These are phyloP conservation scores for Drosophila saltans DNA, from an alignment of 1,140 invertebrate species.

Conservation along the genomic window DNA sequence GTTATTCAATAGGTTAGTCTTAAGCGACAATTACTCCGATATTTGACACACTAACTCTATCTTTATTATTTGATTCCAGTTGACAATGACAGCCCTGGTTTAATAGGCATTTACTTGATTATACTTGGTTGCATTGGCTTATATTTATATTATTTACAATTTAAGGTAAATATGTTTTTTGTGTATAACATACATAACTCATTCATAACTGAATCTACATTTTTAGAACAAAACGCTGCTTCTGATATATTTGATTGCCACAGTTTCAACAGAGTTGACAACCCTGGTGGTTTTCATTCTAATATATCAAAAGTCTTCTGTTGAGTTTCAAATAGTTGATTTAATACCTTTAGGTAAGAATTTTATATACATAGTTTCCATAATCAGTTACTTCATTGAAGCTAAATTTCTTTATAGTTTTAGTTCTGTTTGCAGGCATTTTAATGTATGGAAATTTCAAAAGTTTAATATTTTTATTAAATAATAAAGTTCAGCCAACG, in stretches of 20 bases:
- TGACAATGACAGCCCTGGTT: not conserved
- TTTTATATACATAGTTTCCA: not conserved
- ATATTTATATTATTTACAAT: constrained; percentile 13
- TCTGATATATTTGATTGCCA: not conserved
- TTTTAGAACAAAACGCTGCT: not conserved
- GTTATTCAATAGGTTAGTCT: not conserved
- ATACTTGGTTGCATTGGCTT: not conserved
- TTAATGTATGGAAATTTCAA: not conserved
- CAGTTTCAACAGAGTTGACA: not conserved
- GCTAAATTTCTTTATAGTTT: not conserved
- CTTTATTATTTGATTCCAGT: not conserved
- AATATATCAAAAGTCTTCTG: not conserved
- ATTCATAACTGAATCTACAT: not conserved
- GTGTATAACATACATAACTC: not conserved
- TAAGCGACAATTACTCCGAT: too few relatives aligned
- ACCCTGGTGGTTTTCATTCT: not conserved
- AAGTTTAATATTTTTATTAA: not conserved
- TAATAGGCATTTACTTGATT: not conserved
- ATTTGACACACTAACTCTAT: too few relatives aligned
- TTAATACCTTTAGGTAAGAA: not conserved
- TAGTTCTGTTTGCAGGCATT: not conserved
- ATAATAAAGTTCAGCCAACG: not conserved
- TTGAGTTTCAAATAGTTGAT: not conserved
- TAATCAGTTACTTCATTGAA: not conserved
- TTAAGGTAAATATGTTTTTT: not conserved